Percentiles rank a stretch among this genome's conserved stretches.
phyloP scores from a whole-genome alignment of 2,113 vertebrate genomes.

The Hyaena hyaena region DNA sequence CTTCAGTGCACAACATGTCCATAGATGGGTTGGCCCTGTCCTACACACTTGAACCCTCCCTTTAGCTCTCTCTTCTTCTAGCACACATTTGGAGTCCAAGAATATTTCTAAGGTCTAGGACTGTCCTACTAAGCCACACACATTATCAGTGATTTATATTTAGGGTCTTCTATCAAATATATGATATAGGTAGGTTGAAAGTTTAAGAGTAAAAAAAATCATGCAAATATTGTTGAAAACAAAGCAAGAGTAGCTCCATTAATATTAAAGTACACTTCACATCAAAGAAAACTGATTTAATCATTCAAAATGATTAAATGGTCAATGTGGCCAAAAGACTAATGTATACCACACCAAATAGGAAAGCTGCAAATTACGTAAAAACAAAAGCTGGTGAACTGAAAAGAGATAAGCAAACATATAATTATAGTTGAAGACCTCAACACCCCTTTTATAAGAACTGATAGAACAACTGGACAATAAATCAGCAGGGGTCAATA shows the following conservation, averaged over 20 bases:
- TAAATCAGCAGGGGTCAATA: background rate
- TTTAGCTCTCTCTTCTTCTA: background rate
- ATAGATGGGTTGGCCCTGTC: background rate
- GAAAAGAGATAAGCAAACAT: background rate
- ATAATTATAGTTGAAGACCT: background rate
- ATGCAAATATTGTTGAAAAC: background rate
- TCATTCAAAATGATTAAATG: background rate
- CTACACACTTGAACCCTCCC: background rate
- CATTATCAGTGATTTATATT: background rate
- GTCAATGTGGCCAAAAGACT: background rate
- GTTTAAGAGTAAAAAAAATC: background rate
- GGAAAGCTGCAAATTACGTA: background rate
- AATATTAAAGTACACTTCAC: background rate
- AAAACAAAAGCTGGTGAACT: background rate
- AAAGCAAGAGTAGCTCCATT: background rate
- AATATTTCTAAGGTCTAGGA: background rate
- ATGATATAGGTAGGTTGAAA: background rate
- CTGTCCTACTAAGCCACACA: background rate
- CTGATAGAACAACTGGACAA: background rate
- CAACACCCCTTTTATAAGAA: background rate
- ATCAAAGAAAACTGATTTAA: background rate
- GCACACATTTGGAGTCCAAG: background rate
- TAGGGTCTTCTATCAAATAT: background rate
- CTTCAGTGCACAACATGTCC: background rate
- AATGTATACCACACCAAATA: background rate